Conservation (phyloP, 2,888 invertebrate genomes). For the Liopterus haemorrhoidalis region DNA sequence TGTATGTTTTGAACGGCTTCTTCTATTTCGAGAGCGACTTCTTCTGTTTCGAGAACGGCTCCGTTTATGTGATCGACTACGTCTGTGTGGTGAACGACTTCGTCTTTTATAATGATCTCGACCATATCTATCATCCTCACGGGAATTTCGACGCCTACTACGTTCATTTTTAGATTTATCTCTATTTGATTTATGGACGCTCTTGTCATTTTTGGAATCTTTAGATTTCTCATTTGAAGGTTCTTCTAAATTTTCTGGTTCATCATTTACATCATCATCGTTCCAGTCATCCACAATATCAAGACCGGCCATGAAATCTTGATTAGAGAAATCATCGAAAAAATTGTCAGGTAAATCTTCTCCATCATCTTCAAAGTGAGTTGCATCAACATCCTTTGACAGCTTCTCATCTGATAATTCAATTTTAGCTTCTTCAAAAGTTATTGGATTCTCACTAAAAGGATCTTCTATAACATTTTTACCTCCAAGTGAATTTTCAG, state of each 20-base stretch:
- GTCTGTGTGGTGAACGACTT: slow-evolving; percentile 6
- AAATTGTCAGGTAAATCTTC: slow-evolving; percentile 45
- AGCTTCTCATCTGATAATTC: neutral
- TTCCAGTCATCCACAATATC: slow-evolving; percentile 43
- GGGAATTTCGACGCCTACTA: slow-evolving; percentile 2
- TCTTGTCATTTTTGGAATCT: slow-evolving; percentile 9
- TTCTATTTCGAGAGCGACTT: slow-evolving; percentile 13
- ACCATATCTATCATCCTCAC: slow-evolving; percentile 1
- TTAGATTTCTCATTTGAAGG: neutral
- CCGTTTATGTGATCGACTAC: slow-evolving; percentile 10
- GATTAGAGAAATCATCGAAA: slow-evolving; percentile 45
- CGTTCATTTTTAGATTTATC: slow-evolving; percentile 13
- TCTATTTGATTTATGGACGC: slow-evolving; percentile 5
- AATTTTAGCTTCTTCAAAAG: neutral
- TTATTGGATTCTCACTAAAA: slow-evolving; percentile 1
- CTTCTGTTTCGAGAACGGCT: slow-evolving; percentile 8
- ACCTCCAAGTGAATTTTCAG: neutral
- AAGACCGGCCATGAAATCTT: slow-evolving; percentile 45
- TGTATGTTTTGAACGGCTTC: slow-evolving; percentile 8
- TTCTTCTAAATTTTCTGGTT: slow-evolving; percentile 8
- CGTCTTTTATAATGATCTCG: neutral
- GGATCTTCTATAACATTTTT: neutral
- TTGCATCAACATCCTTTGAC: neutral
- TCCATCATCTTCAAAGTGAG: slow-evolving; percentile 37
- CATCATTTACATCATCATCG: slow-evolving; percentile 29